Evolutionary conservation across 2,113 vertebrate genomes (phyloP).

Genomic region (Pteropus alecto): DNA sequence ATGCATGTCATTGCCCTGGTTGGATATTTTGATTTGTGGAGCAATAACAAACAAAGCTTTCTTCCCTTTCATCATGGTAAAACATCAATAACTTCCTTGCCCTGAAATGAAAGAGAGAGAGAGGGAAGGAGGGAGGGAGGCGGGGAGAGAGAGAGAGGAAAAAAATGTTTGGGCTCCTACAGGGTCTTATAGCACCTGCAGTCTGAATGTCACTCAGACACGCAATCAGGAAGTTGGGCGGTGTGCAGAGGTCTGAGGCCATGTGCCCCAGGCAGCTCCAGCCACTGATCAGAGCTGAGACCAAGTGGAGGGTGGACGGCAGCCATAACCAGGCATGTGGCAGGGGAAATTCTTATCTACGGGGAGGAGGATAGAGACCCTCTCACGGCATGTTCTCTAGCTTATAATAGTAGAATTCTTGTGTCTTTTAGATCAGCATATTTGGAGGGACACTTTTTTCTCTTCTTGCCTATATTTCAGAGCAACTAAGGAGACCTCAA

Average conservation of each 20-base stretch:
- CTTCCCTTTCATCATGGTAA: neutral
- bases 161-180: neutral
- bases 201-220: neutral
- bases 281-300: neutral
- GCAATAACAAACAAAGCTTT: neutral
- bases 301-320: neutral
- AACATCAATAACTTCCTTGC: neutral
- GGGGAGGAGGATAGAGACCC: neutral
- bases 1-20: neutral
- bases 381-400: neutral
- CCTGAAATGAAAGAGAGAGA: neutral
- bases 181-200: neutral
- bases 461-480: neutral
- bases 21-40: neutral
- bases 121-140: neutral
- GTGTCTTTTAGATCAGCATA: neutral
- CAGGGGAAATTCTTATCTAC: neutral
- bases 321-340: neutral
- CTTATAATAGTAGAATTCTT: neutral
- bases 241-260: fast-evolving
- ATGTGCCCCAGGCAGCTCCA: neutral
- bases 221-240: neutral
- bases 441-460: neutral
- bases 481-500: neutral
- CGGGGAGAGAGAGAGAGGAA: neutral